A percentile compares a stretch with the other conserved stretches of the same genome.
phyloP scores from a whole-genome alignment of 2,113 vertebrate species.

The Pseudorhombus dupliciocellatus region DNA sequence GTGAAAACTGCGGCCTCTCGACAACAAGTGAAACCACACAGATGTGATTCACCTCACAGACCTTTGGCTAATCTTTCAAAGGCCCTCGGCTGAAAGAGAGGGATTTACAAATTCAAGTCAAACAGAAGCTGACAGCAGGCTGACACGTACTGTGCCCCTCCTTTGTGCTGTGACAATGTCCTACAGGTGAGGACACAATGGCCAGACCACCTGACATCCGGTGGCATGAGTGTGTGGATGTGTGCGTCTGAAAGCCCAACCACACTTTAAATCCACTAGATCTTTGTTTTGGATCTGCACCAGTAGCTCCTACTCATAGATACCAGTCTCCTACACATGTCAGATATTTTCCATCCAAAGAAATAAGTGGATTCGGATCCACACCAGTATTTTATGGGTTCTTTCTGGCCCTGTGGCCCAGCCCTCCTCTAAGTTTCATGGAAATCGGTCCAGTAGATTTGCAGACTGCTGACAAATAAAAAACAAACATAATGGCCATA shows the following conservation, averaged over 20 bases:
- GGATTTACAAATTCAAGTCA: conserved; percentile 57
- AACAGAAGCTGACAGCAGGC: conserved; percentile 54
- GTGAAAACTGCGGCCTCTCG: conserved; percentile 8
- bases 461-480: too few relatives aligned
- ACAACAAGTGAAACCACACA: conserved; percentile 36
- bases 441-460: too few relatives aligned
- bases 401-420: too few relatives aligned
- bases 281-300: too few relatives aligned
- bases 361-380: too few relatives aligned
- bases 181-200: conserved; percentile 66
- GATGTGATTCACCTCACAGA: conserved; percentile 34
- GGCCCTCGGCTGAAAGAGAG: conserved; percentile 40
- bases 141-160: conserved; percentile 38
- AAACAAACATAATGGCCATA: too few relatives aligned
- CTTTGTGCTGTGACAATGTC: conserved; percentile 60
- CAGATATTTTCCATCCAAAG: too few relatives aligned
- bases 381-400: too few relatives aligned
- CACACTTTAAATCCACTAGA: too few relatives aligned
- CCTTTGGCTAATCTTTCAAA: conserved; percentile 52
- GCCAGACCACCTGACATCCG: conserved; percentile 60
- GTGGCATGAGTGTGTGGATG: conserved; percentile 21
- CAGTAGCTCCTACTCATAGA: too few relatives aligned
- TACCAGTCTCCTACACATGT: too few relatives aligned
- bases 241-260: neutral
- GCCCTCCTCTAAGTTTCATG: too few relatives aligned